Evolutionary conservation across 2,797 vertebrate species (phyloP).

Genomic region (Chromis chromis): DNA sequence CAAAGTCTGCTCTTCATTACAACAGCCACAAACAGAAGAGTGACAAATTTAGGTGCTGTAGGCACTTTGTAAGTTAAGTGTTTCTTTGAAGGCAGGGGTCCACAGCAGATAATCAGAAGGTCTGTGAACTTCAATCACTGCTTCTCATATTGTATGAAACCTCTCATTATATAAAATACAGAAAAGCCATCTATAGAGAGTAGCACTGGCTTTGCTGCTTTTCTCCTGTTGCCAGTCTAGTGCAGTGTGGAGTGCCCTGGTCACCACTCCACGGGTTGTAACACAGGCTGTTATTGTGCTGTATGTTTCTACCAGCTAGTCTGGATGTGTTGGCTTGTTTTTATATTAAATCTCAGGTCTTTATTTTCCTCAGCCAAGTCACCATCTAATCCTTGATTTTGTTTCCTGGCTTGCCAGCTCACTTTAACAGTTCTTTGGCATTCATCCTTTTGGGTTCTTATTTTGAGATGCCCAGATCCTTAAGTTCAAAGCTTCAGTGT

Average conservation of each 20-base stretch:
- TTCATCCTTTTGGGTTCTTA: neutral
- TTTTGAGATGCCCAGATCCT: neutral
- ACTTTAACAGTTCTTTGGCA: neutral
- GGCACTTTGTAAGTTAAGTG: neutral
- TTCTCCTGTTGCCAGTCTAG: neutral
- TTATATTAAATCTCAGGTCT: neutral
- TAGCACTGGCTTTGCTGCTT: neutral
- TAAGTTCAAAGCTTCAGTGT: neutral
- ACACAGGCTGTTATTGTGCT: neutral
- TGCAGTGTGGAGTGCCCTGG: neutral
- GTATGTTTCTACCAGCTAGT: conserved; percentile 41
- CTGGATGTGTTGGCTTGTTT: conserved; percentile 36
- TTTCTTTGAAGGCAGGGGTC: conserved; percentile 19
- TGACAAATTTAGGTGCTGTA: conserved; percentile 3
- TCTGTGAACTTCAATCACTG: conserved; percentile 9
- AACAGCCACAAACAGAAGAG: neutral
- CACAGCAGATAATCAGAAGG: neutral
- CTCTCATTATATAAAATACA: neutral
- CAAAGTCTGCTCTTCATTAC: conserved; percentile 9
- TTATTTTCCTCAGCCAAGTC: neutral
- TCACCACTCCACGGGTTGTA: neutral
- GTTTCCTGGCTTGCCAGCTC: neutral
- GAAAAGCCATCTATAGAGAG: neutral
- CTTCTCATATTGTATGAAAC: neutral
- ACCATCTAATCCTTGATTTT: neutral